Evolutionary conservation across 2,113 vertebrate genomes (phyloP).

Genomic region (Trematomus loennbergii): DNA sequence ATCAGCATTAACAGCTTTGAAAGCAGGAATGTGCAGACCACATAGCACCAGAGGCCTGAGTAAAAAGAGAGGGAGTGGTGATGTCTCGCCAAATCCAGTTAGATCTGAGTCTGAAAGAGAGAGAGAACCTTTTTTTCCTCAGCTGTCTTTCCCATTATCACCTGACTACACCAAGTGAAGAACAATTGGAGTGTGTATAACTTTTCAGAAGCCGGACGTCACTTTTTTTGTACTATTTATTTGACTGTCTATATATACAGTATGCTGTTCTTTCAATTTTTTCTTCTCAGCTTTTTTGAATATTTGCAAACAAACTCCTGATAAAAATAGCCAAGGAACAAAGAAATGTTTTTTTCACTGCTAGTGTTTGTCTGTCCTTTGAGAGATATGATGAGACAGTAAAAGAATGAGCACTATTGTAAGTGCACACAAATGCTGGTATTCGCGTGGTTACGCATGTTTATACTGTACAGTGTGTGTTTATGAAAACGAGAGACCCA

Average conservation of each 20-base stretch:
- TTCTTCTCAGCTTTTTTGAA: background rate
- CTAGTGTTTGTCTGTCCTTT: constrained; percentile 19
- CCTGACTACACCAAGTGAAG: background rate
- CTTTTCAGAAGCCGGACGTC: background rate
- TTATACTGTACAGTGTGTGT: constrained; percentile 32
- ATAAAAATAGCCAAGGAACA: constrained; percentile 32
- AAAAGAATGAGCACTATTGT: constrained; percentile 43
- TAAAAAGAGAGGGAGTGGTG: background rate
- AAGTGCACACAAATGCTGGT: constrained; percentile 47
- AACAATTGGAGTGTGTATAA: background rate
- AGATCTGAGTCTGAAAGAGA: background rate
- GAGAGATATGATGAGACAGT: background rate
- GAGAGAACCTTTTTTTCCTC: constrained; percentile 10
- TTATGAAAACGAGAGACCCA: constrained; percentile 43
- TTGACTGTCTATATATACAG: background rate
- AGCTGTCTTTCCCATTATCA: background rate
- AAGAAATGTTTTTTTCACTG: constrained; percentile 14
- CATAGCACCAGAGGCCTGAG: constrained; percentile 5
- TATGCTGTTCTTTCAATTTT: background rate
- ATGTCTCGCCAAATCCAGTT: background rate
- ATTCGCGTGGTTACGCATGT: constrained; percentile 49
- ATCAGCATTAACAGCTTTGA: constrained; percentile 26
- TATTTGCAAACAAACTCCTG: background rate
- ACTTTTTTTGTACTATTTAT: background rate
- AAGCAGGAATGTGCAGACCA: constrained; percentile 38